phyloP scores from a whole-genome alignment of 2,888 invertebrate genomes.

The Meta bourneti region DNA sequence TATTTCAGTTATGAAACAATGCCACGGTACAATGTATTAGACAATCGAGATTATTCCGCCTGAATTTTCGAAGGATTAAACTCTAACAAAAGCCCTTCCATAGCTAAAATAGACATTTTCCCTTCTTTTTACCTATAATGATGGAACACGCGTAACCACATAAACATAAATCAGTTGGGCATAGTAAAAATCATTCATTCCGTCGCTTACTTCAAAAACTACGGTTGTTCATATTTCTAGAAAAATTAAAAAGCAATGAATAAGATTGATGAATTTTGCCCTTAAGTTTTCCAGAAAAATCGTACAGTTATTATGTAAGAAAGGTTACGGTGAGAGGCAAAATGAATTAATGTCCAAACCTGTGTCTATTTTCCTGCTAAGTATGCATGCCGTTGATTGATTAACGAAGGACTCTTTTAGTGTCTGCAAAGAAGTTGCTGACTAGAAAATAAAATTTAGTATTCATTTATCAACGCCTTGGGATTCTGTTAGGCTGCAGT shows the following conservation, averaged over 20 bases:
- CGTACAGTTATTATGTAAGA: constrained; percentile 17
- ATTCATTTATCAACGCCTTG: constrained; percentile 41
- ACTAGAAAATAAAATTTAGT: constrained; percentile 11
- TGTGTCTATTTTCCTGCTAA: constrained; percentile 50
- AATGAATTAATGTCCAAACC: constrained; percentile 46
- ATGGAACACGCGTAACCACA: neutral
- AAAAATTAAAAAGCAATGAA: constrained; percentile 35
- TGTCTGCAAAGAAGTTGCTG: neutral
- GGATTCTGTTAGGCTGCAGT: neutral
- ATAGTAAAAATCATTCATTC: neutral
- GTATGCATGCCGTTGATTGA: constrained; percentile 45
- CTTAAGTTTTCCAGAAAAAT: constrained; percentile 22
- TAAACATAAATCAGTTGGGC: constrained; percentile 17
- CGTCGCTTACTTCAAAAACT: constrained; percentile 10
- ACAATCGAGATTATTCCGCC: too few species aligned
- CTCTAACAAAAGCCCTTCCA: too few species aligned
- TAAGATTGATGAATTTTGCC: constrained; percentile 44
- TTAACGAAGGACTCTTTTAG: constrained; percentile 31
- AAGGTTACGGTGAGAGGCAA: neutral
- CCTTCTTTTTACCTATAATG: neutral
- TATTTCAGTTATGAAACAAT: too few species aligned
- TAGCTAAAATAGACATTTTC: neutral
- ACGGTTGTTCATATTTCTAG: neutral
- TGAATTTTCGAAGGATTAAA: too few species aligned
- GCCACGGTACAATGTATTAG: too few species aligned